Evolutionary conservation across 1,140 invertebrate genomes (phyloP).

Genomic region (Drosophila melanogaster): DNA sequence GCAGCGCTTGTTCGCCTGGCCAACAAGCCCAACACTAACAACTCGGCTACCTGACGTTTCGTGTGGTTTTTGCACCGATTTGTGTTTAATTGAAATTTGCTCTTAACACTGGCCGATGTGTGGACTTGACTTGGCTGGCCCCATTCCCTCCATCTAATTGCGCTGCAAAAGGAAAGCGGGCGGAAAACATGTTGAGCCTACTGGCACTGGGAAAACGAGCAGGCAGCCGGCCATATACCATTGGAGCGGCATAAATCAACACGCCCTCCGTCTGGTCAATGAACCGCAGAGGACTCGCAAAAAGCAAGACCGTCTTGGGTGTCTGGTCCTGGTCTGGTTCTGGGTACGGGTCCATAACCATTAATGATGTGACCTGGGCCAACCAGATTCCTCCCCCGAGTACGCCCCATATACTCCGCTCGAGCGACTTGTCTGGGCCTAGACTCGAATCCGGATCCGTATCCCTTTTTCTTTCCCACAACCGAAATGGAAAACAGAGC

Average conservation of each 20-base stretch:
- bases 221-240: slow-evolving; percentile 18
- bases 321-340: slow-evolving; percentile 40
- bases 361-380: slow-evolving; percentile 73
- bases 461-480: slow-evolving; percentile 13
- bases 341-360: slow-evolving; percentile 67
- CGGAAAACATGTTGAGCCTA: slow-evolving; percentile 57
- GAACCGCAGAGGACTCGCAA: slow-evolving; percentile 53
- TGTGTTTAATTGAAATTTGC: slow-evolving; percentile 79
- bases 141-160: slow-evolving; percentile 49
- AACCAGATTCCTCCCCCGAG: slow-evolving; percentile 42
- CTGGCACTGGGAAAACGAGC: slow-evolving; percentile 25
- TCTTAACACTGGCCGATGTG: slow-evolving; percentile 49
- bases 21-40: neutral
- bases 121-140: slow-evolving; percentile 17
- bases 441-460: slow-evolving; percentile 39
- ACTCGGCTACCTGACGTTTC: slow-evolving; percentile 16
- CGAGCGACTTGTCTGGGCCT: slow-evolving; percentile 19
- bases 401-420: slow-evolving; percentile 48
- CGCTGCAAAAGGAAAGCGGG: slow-evolving; percentile 19
- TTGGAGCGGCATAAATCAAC: slow-evolving; percentile 66
- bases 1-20: slow-evolving; percentile 27
- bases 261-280: slow-evolving; percentile 66
- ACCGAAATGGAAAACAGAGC: slow-evolving; percentile 56
- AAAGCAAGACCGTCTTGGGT: slow-evolving; percentile 19
- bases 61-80: slow-evolving; percentile 73